Base-by-base conservation (phyloP, 2,113 vertebrate species). In the Tautogolabrus adspersus region DNA sequence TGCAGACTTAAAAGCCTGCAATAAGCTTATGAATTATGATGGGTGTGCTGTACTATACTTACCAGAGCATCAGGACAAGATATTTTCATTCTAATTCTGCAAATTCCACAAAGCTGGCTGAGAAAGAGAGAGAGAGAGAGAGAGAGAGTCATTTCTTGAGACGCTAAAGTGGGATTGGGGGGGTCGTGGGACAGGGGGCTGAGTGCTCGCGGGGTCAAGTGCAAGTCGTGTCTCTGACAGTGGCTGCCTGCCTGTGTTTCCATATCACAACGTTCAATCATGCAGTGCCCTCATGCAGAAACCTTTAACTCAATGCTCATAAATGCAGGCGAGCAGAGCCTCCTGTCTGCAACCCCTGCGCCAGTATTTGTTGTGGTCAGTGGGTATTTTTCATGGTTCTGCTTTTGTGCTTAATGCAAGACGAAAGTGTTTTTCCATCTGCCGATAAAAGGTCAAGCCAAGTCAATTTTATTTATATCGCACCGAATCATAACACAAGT, bases 261-360 rank as follows among this genome's bases (percentile, higher is more conserved):
- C 91, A 87, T 92, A 89, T 91, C 79, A 75, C 86, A 90, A 87
- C 85, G 83, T 87, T 93, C 91, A 93, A 93, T 93, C 93, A 92
- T 84, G 86, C 86, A 61, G 82, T 69, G 82, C 87, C 87, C 89
- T 93, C 90, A 92, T 93, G 91, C 93, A 93, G 92, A 94, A 92
- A 93, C 84, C 86, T 88, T 90, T 89, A 90, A 91, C 89, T 88
- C 81, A 80, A 75, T 82, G 90, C 82, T 84, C 90, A 82, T 87
- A 70, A 92, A 90, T 80, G 84, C 87, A 85, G 67, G 66, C 63
- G 56, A 80, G 85, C 83, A 80, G 63, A 76, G 79, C 84, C 49
- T 40, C 74, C 86, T 62, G 84, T 86, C 85, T 59, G 30, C 74
- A 81, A 73, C 71, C 78, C 61, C 66, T 76, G 60, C n/a, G 58